Conservation (phyloP, 2,888 invertebrate genomes). For the Nephrocerus scutellatus region DNA sequence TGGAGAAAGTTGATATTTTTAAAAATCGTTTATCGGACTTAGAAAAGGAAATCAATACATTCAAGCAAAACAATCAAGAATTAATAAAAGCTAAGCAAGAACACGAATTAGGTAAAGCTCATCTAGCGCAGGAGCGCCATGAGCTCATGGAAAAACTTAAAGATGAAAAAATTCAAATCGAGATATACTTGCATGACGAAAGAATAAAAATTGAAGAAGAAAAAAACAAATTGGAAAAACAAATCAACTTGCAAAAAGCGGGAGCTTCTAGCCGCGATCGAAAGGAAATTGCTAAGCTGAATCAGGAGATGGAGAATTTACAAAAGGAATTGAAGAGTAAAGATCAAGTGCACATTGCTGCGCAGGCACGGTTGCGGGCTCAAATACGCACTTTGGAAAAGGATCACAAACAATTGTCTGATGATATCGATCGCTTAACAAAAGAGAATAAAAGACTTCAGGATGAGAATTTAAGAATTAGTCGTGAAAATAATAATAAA, state of each 20-base stretch:
- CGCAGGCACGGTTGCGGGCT: slow-evolving; percentile 65
- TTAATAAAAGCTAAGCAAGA: slow-evolving; percentile 54
- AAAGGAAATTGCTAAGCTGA: slow-evolving; percentile 60
- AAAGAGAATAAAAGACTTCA: slow-evolving; percentile 60
- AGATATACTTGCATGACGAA: slow-evolving; percentile 62
- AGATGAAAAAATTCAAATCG: slow-evolving; percentile 59
- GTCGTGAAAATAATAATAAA: slow-evolving; percentile 60
- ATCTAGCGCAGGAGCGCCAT: slow-evolving; percentile 56
- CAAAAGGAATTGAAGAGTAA: slow-evolving; percentile 64
- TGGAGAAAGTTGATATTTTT: slow-evolving; percentile 12
- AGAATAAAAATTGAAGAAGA: slow-evolving; percentile 62
- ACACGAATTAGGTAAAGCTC: slow-evolving; percentile 56
- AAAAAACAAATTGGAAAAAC: slow-evolving; percentile 58
- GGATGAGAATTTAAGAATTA: slow-evolving; percentile 53
- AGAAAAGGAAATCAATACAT: slow-evolving; percentile 57
- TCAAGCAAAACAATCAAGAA: slow-evolving; percentile 51
- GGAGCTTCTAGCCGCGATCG: slow-evolving; percentile 63
- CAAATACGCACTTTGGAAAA: slow-evolving; percentile 67
- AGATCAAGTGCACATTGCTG: slow-evolving; percentile 64
- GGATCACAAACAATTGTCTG: slow-evolving; percentile 58
- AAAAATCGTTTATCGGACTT: slow-evolving; percentile 58
- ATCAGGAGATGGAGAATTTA: slow-evolving; percentile 58
- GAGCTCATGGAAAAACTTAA: slow-evolving; percentile 55
- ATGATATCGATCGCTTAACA: slow-evolving; percentile 60
- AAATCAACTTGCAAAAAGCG: slow-evolving; percentile 59